Percentiles rank a stretch among this genome's conserved stretches.
These are phyloP conservation scores for Lymantria dispar DNA, from an alignment of 2,888 invertebrate species.

Conservation along the genomic window DNA sequence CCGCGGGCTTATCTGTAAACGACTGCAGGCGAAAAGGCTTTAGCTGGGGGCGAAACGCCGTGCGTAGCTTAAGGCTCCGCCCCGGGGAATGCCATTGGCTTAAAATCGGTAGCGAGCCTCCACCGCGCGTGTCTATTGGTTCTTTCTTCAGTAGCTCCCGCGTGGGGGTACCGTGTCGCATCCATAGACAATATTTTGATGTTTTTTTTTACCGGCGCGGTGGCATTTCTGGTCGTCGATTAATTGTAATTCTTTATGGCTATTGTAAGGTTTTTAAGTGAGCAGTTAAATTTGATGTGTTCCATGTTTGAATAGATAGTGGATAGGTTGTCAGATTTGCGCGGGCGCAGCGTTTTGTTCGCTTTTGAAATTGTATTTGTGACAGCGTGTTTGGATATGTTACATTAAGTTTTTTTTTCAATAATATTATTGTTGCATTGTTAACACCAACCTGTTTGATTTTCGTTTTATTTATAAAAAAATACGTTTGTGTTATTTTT, in stretches of 20 bases:
- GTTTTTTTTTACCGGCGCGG: constrained; percentile 73
- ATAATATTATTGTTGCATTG: constrained; percentile 12
- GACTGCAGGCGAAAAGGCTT: constrained; percentile 82
- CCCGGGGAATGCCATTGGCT: constrained; percentile 74
- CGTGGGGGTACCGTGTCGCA: constrained; percentile 60
- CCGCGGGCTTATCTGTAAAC: constrained; percentile 81
- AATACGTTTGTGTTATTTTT: not conserved
- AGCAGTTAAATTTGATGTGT: constrained; percentile 67
- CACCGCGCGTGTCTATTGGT: constrained; percentile 68
- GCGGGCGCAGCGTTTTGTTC: constrained; percentile 52
- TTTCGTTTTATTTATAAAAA: constrained; percentile 9
- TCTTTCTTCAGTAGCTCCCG: constrained; percentile 52
- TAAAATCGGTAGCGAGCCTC: constrained; percentile 61
- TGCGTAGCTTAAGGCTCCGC: constrained; percentile 76
- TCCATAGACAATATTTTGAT: constrained; percentile 74
- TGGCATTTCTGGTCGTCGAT: constrained; percentile 78
- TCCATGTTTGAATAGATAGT: constrained; percentile 56
- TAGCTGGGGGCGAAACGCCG: constrained; percentile 79
- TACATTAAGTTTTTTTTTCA: constrained; percentile 35
- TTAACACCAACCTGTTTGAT: constrained; percentile 29
- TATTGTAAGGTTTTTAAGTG: constrained; percentile 76
- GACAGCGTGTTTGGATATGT: constrained; percentile 39
- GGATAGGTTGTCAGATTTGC: constrained; percentile 48
- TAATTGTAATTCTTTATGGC: constrained; percentile 80
- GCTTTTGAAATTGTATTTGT: constrained; percentile 45